Evolutionary conservation across 2,888 invertebrate genomes (phyloP).

Genomic region (Crioceris asparagi): DNA sequence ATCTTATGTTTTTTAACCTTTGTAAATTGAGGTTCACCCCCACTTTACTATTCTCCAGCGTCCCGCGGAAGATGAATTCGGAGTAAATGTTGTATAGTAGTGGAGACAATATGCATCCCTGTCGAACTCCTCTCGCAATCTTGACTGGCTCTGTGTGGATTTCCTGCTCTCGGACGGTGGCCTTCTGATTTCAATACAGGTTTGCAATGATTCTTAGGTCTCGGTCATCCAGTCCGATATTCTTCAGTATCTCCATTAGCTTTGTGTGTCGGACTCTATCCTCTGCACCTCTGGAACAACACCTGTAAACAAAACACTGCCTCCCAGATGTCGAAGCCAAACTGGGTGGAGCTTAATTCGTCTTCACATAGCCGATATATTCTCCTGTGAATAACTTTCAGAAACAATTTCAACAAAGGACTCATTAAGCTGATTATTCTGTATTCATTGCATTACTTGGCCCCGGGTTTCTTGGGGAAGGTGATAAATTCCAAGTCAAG

Average conservation of each 20-base stretch:
- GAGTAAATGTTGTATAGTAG: not conserved
- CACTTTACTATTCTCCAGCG: not conserved
- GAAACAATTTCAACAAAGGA: not conserved
- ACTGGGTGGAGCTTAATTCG: not conserved
- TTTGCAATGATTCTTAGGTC: not conserved
- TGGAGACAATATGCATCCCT: not conserved
- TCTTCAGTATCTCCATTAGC: not conserved
- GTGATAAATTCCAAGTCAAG: not conserved
- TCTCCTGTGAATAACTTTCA: not conserved
- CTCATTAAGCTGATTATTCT: not conserved
- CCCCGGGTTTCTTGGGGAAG: not conserved
- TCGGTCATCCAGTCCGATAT: not conserved
- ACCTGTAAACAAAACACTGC: not conserved
- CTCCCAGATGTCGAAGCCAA: not conserved
- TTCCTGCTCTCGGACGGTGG: not conserved
- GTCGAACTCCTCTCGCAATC: not conserved
- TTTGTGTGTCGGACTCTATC: not conserved
- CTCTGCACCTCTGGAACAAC: not conserved
- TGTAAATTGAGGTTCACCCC: not conserved
- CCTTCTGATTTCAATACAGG: not conserved
- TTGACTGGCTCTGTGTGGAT: not conserved
- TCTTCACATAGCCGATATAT: not conserved
- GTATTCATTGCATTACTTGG: too few relatives aligned
- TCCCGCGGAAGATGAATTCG: not conserved
- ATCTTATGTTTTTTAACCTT: not conserved